A percentile compares a stretch with the other conserved stretches of the same genome.
phyloP scores from a whole-genome alignment of 2,888 invertebrate genomes.

The Cenopis cana region DNA sequence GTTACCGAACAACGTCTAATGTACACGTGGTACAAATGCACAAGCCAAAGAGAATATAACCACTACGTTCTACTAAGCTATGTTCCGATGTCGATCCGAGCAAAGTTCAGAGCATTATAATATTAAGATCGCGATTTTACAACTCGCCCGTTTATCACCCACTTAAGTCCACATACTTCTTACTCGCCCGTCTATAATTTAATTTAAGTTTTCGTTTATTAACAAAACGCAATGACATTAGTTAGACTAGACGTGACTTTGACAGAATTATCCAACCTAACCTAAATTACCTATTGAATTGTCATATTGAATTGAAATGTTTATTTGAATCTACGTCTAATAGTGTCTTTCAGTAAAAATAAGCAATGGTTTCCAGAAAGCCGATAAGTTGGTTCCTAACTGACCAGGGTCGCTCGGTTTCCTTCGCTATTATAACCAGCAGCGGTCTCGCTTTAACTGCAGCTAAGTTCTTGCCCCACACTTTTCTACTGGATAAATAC shows the following conservation, averaged over 20 bases:
- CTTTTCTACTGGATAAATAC: conserved; percentile 86
- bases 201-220: no score
- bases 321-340: background rate
- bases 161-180: no score
- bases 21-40: no score
- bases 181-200: no score
- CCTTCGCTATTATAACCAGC: conserved; percentile 76
- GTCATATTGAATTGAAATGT: background rate
- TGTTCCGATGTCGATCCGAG: no score
- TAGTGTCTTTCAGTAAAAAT: background rate
- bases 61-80: no score
- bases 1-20: no score
- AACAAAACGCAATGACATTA: background rate
- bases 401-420: conserved; percentile 80
- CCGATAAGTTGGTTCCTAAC: conserved; percentile 83
- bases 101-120: no score
- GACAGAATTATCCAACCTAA: conserved; percentile 7
- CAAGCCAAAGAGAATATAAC: no score
- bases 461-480: conserved; percentile 86
- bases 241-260: background rate
- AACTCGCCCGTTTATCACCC: no score
- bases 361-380: conserved; percentile 62
- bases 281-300: background rate
- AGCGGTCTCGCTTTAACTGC: conserved; percentile 78
- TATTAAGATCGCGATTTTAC: no score